Conservation (phyloP, 2,797 vertebrate species). For the Sebastes diaconus region DNA sequence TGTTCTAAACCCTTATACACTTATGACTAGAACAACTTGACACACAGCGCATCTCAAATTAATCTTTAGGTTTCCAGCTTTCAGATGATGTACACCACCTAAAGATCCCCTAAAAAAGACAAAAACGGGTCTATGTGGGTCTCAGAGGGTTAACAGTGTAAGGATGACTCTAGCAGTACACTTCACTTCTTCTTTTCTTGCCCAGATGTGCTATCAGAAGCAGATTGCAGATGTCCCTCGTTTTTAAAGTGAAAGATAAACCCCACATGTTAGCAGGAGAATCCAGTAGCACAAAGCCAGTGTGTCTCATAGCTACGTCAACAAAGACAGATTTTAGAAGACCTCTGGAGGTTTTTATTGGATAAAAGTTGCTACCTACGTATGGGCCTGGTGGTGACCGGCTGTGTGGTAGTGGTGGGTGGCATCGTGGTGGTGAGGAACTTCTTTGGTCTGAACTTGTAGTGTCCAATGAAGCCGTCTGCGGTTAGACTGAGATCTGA, state of each 20-base stretch:
- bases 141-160: no score
- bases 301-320: conserved; percentile 8
- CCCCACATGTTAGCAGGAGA: conserved; percentile 27
- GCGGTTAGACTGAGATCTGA: conserved; percentile 98
- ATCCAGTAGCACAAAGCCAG: conserved; percentile 13
- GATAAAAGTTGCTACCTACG: conserved; percentile 77
- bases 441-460: conserved; percentile 96
- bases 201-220: conserved; percentile 22
- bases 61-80: no score
- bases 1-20: no score
- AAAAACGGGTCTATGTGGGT: no score
- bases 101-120: no score
- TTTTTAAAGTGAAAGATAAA: conserved; percentile 21
- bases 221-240: background rate
- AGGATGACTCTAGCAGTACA: background rate
- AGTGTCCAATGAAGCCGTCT: conserved; percentile 97
- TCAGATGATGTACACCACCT: no score
- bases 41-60: no score
- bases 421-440: conserved; percentile 83
- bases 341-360: conserved; percentile 7
- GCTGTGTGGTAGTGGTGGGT: conserved; percentile 80
- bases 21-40: no score
- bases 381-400: conserved; percentile 86
- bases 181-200: background rate
- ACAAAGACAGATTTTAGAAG: conserved; percentile 25